A percentile compares a stretch with the other conserved stretches of the same genome.
Conservation (phyloP, 2,888 invertebrate species). For the Hyalella azteca region DNA sequence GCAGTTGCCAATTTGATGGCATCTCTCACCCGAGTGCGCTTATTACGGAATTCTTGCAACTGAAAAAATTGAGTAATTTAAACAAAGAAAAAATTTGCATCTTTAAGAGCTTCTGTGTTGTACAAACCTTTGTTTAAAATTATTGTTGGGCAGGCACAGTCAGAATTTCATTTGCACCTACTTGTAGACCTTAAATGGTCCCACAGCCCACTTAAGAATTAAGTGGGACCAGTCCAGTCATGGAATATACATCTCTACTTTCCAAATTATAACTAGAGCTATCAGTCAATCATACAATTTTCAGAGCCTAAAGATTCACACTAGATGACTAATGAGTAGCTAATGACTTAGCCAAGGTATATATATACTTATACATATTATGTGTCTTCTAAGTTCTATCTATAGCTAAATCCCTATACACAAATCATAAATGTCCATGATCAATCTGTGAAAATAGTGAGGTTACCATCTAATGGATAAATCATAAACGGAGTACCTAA, state of each 20-base stretch:
- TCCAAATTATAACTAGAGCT: too few relatives aligned
- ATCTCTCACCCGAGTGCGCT: slow-evolving; percentile 38
- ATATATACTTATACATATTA: too few relatives aligned
- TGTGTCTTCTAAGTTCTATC: too few relatives aligned
- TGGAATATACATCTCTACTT: background rate
- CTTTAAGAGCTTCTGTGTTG: background rate
- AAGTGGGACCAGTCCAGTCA: background rate
- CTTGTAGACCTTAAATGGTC: background rate
- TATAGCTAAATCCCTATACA: too few relatives aligned
- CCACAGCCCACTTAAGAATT: background rate
- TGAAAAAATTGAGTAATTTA: background rate
- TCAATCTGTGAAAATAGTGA: too few relatives aligned
- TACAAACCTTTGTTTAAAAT: background rate
- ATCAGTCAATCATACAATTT: too few relatives aligned
- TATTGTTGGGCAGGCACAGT: background rate
- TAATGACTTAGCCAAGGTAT: too few relatives aligned
- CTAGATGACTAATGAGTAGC: too few relatives aligned
- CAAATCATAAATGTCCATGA: too few relatives aligned
- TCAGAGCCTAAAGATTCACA: too few relatives aligned
- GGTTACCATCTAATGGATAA: too few relatives aligned
- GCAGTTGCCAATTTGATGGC: slow-evolving; percentile 31
- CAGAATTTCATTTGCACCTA: background rate
- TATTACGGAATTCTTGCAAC: slow-evolving; percentile 50
- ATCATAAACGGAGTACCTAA: too few relatives aligned
- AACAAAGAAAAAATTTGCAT: background rate